Evolutionary conservation across 2,888 invertebrate genomes (phyloP), one percentile per base, ranked within the genome.

Genomic region (Cataglyphis cursor): DNA sequence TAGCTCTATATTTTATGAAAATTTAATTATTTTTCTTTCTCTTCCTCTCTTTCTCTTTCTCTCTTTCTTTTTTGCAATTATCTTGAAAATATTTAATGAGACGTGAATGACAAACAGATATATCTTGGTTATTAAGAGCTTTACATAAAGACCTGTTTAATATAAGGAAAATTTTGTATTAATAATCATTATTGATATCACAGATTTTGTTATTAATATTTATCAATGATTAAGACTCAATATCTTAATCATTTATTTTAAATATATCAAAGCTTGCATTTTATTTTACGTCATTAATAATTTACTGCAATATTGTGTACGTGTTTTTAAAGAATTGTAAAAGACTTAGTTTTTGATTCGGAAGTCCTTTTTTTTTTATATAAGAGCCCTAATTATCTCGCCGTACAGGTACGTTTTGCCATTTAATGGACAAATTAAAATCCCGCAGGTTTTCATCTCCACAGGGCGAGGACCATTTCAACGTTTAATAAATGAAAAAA

Each of bases 401-500:
- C 48, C 12, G n/a, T 28, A n/a, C 28, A 15, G 24, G 1, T 64
- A 31, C 48, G 28, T 66, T 70, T 51, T n/a, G 82, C 62, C 41
- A 28, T 51, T 70, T 81, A 82, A 83, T 44, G 64, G 64, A 38
- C 57, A 66, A 68, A 80, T 83, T 64, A 83, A 81, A 83, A 70
- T 83, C 62, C n/a, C 86, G 84, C 61, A 80, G 85, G 72, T 88
- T 89, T 89, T 85, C 82, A 87, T 89, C 88, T 89, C 86, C 81
- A 31, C 59, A 81, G 24, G 82, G 24, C 31, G 54, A n/a, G 31
- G 83, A 81, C 82, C 84, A 73, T 87, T 89, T 90, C 89, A 82
- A 89, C 90, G 89, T 87, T 84, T 85, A 87, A 88, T 84, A 89
- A 89, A 89, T 89, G 73, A 88, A 89, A 85, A 65, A 82, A 64